phyloP scores from a whole-genome alignment of 2,888 invertebrate species.

The Mamestra brassicae region DNA sequence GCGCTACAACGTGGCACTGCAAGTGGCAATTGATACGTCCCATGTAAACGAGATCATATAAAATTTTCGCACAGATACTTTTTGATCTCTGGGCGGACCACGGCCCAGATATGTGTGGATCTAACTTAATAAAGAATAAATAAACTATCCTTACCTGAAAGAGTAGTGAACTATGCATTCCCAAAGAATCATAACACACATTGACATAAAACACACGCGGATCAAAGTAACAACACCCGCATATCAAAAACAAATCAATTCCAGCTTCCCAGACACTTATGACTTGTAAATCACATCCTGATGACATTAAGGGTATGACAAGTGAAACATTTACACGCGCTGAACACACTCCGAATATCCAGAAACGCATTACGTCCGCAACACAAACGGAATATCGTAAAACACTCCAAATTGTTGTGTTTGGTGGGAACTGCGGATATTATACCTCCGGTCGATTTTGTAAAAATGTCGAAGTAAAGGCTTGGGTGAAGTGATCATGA shows the following conservation, averaged over 20 bases:
- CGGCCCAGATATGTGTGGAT: too few species aligned
- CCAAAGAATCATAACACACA: not conserved
- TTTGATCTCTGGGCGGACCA: too few species aligned
- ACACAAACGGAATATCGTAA: constrained; percentile 34
- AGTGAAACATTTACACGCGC: constrained; percentile 44
- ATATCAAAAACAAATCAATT: constrained; percentile 17
- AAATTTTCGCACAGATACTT: not conserved
- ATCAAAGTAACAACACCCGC: constrained; percentile 9
- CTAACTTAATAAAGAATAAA: too few species aligned
- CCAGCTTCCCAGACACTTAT: not conserved
- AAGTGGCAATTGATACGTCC: too few species aligned
- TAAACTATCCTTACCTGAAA: too few species aligned
- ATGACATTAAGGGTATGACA: constrained; percentile 31
- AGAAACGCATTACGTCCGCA: constrained; percentile 41
- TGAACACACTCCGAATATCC: constrained; percentile 38
- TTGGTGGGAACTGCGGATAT: constrained; percentile 7
- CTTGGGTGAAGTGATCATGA: too few species aligned
- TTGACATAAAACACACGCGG: not conserved
- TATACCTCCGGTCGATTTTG: not conserved
- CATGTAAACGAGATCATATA: too few species aligned
- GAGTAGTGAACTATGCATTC: too few species aligned
- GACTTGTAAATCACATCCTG: constrained; percentile 39
- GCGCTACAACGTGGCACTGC: too few species aligned
- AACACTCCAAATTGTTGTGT: constrained; percentile 33
- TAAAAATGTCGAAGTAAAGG: too few species aligned